These are phyloP conservation scores for Syndactyla subalaris DNA, from an alignment of 2,797 vertebrate species.

Conservation along the genomic window DNA sequence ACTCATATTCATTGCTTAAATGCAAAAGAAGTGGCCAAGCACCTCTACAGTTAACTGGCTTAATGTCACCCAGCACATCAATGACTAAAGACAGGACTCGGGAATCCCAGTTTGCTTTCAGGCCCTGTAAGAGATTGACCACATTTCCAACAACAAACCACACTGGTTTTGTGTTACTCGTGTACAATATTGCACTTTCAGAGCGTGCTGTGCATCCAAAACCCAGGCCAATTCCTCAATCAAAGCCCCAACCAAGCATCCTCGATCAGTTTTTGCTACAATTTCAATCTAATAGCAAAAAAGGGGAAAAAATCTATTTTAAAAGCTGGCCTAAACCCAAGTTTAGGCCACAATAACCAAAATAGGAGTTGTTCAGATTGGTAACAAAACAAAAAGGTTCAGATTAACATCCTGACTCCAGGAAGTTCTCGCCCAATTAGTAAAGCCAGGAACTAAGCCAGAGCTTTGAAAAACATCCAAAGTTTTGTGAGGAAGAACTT, in stretches of 20 bases:
- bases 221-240: not conserved
- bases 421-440: slow-evolving; percentile 71
- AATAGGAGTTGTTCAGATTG: slow-evolving; percentile 53
- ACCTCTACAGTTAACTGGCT: not conserved
- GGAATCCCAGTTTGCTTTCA: not conserved
- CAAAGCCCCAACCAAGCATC: not conserved
- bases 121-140: not conserved
- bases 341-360: slow-evolving; percentile 1
- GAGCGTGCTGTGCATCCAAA: not conserved
- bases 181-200: not conserved
- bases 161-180: not conserved
- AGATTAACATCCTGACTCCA: slow-evolving; percentile 46
- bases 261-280: not conserved
- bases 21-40: not conserved
- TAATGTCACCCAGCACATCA: not conserved
- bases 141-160: slow-evolving; percentile 42
- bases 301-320: not conserved
- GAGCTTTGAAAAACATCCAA: slow-evolving; percentile 51
- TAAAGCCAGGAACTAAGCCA: slow-evolving; percentile 62
- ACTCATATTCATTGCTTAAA: not conserved
- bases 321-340: slow-evolving; percentile 11
- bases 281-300: not conserved
- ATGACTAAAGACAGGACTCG: not conserved
- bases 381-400: slow-evolving; percentile 61
- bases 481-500: slow-evolving; percentile 53